phyloP scores from a whole-genome alignment of 2,113 vertebrate genomes.

The Toxotes jaculatrix region DNA sequence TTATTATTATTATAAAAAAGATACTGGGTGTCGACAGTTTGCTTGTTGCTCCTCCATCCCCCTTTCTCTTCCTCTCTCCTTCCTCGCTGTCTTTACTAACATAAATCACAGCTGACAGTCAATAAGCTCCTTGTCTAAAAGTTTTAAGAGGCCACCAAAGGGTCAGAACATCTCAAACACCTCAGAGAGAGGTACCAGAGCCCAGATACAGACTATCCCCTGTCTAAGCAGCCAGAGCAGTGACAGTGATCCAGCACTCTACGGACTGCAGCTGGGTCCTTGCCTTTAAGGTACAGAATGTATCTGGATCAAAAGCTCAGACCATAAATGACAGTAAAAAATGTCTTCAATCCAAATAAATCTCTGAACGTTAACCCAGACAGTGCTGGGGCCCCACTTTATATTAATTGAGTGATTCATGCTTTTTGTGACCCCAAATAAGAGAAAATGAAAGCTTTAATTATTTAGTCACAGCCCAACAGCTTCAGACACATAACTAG shows the following conservation, averaged over 20 bases:
- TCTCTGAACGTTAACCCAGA: background rate
- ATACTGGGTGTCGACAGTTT: constrained; percentile 14
- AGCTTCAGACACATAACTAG: background rate
- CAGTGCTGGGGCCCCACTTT: background rate
- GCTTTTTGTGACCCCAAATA: constrained; percentile 1
- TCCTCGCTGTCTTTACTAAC: constrained; percentile 35
- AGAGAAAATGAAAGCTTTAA: background rate
- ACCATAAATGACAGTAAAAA: constrained; percentile 31
- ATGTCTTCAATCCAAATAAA: constrained; percentile 16
- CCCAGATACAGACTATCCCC: constrained; percentile 53
- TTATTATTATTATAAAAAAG: background rate
- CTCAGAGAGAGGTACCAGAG: constrained; percentile 47
- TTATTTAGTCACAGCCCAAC: background rate
- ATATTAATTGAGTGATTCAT: background rate
- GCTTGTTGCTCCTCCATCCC: constrained; percentile 22
- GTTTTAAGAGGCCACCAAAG: constrained; percentile 65
- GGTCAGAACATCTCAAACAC: constrained; percentile 60
- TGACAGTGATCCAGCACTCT: constrained; percentile 49
- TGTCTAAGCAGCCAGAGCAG: constrained; percentile 45
- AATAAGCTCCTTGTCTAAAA: constrained; percentile 71
- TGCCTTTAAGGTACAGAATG: constrained; percentile 20
- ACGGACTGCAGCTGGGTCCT: constrained; percentile 38
- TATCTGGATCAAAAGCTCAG: constrained; percentile 50
- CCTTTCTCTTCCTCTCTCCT: constrained; percentile 20
- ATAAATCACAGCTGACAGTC: constrained; percentile 72